These are phyloP conservation scores for Ispidina lecontei DNA, from an alignment of 2,797 vertebrate species.

Conservation along the genomic window DNA sequence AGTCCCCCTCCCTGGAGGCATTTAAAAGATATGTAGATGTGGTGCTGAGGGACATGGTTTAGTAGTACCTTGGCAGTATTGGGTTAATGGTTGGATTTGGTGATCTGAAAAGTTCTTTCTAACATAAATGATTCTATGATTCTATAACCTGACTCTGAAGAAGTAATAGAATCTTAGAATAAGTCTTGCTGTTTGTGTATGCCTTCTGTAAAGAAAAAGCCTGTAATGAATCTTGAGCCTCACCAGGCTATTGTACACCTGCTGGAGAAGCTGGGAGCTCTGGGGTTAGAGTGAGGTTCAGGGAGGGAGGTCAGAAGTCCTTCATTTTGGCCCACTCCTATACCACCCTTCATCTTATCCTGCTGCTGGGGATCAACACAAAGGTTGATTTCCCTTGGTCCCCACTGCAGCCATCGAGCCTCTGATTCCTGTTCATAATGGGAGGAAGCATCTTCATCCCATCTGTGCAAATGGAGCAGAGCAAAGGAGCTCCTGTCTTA, in stretches of 20 bases:
- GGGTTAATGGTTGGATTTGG: rapidly evolving
- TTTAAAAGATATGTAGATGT: rapidly evolving
- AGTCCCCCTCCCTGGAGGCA: not conserved
- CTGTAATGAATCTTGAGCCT: not conserved
- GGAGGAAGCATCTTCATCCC: not conserved
- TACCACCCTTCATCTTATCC: not conserved
- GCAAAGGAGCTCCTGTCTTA: not conserved
- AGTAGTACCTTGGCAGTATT: not conserved
- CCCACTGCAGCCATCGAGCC: not conserved
- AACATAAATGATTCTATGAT: not conserved
- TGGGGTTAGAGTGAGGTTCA: rapidly evolving
- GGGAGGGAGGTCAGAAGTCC: not conserved
- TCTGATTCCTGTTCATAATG: not conserved
- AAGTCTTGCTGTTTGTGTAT: not conserved
- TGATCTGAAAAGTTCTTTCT: not conserved
- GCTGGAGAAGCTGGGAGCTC: not conserved
- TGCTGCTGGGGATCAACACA: not conserved
- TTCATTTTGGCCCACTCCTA: not conserved
- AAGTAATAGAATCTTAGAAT: not conserved
- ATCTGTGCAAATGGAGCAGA: not conserved
- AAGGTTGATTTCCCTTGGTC: not conserved
- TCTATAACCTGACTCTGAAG: not conserved
- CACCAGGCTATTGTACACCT: not conserved
- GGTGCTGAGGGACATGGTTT: not conserved
- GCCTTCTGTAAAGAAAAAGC: not conserved